Evolutionary conservation across 2,797 vertebrate species (phyloP).

Genomic region (Toxotes lorentzi): DNA sequence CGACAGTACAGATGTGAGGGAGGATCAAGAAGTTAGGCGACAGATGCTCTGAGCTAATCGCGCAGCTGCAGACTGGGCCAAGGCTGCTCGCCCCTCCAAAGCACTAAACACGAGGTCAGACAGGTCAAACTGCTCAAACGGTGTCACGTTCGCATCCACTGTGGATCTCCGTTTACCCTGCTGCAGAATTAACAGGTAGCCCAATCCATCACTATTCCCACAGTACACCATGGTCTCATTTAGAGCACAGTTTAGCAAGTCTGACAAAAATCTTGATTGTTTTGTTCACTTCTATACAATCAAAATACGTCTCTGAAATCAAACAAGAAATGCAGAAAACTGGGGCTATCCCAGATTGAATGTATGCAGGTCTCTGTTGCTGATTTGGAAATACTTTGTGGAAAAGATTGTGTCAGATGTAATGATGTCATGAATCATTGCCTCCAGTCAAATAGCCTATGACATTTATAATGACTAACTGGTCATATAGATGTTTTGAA

Average conservation of each 20-base stretch:
- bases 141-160: constrained; percentile 62
- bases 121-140: constrained; percentile 76
- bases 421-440: constrained; percentile 21
- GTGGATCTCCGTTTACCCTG: constrained; percentile 48
- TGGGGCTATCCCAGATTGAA: background rate
- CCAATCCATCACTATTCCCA: constrained; percentile 1
- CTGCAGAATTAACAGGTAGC: constrained; percentile 51
- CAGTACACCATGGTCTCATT: background rate
- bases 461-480: constrained; percentile 31
- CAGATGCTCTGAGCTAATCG: constrained; percentile 76
- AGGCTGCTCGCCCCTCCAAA: constrained; percentile 51
- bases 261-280: background rate
- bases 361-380: background rate
- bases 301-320: background rate
- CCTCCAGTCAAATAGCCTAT: background rate
- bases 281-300: background rate
- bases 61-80: constrained; percentile 68
- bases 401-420: background rate
- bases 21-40: constrained; percentile 66
- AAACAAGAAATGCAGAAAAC: background rate
- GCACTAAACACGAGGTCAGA: constrained; percentile 68
- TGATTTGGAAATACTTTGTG: constrained; percentile 10
- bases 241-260: background rate
- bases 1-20: constrained; percentile 69
- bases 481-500: constrained; percentile 32